A percentile compares a stretch with the other conserved stretches of the same genome.
Conservation (phyloP, 2,888 invertebrate genomes). For the Dugesia japonica region DNA sequence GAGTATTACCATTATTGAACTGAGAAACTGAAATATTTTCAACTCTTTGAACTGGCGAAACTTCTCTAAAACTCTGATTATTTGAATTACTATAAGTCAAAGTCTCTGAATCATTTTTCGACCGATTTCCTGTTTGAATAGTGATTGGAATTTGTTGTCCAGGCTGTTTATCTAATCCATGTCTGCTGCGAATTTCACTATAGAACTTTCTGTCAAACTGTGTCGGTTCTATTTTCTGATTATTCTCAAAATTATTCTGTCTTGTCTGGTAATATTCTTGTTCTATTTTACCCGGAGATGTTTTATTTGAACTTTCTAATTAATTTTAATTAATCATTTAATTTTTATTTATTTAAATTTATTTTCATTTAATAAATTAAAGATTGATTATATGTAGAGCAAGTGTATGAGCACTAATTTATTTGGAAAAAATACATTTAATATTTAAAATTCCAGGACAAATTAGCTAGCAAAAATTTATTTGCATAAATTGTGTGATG, state of each 20-base stretch:
- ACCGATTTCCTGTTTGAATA: not conserved
- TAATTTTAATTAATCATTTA: no score
- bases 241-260: not conserved
- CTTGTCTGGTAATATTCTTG: not conserved
- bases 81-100: not conserved
- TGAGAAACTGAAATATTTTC: not conserved
- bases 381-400: no score
- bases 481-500: no score
- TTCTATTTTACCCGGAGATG: not conserved
- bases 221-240: not conserved
- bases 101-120: not conserved
- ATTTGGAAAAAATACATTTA: no score
- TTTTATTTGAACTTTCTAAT: not conserved
- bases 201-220: not conserved
- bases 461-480: no score
- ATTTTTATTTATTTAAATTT: no score
- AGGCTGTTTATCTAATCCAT: not conserved
- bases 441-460: no score
- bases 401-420: no score
- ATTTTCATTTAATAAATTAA: no score
- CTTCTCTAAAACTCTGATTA: not conserved
- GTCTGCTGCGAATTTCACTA: not conserved
- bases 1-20: not conserved
- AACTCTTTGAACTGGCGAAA: not conserved
- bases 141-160: not conserved